A percentile compares a stretch with the other conserved stretches of the same genome.
Conservation (phyloP, 1,140 invertebrate species). For the Caenorhabditis briggsae region DNA sequence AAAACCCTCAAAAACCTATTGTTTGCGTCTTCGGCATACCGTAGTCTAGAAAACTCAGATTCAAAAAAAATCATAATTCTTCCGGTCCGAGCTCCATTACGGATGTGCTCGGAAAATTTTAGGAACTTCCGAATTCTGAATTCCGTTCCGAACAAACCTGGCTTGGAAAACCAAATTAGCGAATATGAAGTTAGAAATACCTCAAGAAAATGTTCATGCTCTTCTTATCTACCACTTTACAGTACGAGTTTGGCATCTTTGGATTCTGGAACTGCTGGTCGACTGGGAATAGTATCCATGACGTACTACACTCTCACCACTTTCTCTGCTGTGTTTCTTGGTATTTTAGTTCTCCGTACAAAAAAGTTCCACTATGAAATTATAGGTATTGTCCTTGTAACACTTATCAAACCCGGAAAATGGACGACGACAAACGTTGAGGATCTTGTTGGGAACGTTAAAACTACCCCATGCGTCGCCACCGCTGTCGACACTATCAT, state of each 20-base stretch:
- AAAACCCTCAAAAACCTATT: too few relatives aligned
- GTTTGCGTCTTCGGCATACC: too few relatives aligned
- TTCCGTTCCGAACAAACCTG: too few relatives aligned
- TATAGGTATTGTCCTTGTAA: slow-evolving; percentile 78
- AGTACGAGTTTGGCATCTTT: slow-evolving; percentile 65
- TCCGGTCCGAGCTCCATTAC: too few relatives aligned
- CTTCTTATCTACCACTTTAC: background rate
- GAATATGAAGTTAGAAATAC: background rate
- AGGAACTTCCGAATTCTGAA: too few relatives aligned
- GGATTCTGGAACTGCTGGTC: slow-evolving; percentile 70
- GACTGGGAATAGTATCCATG: slow-evolving; percentile 79
- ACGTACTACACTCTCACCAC: slow-evolving; percentile 80
- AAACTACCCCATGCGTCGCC: slow-evolving; percentile 62
- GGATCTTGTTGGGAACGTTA: slow-evolving; percentile 58
- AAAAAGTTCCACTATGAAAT: background rate
- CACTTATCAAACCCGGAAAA: slow-evolving; percentile 79
- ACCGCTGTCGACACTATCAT: slow-evolving; percentile 69
- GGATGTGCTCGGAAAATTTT: too few relatives aligned
- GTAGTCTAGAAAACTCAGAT: too few relatives aligned
- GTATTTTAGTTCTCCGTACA: background rate
- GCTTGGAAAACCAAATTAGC: too few relatives aligned
- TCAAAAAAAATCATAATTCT: too few relatives aligned
- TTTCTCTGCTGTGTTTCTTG: slow-evolving; percentile 79
- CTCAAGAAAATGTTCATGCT: too few relatives aligned
- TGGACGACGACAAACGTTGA: slow-evolving; percentile 63